Conservation (phyloP, 2,797 vertebrate genomes). For the Onychomys leucogaster region DNA sequence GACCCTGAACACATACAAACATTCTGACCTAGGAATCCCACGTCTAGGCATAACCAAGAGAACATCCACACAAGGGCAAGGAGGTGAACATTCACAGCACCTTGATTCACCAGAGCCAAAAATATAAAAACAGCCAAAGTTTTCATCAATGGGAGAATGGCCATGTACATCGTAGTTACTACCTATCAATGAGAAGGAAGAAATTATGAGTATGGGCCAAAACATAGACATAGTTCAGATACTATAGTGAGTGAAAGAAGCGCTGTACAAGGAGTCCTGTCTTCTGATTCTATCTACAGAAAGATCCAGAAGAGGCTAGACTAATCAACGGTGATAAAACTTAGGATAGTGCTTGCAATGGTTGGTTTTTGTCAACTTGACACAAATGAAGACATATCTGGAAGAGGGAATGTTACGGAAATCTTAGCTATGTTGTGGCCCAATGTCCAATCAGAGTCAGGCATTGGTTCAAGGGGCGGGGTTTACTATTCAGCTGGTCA, state of each 20-base stretch:
- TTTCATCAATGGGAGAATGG: neutral
- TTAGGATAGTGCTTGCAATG: neutral
- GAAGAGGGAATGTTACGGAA: neutral
- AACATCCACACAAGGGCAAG: neutral
- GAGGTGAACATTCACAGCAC: neutral
- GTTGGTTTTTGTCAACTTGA: neutral
- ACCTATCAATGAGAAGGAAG: neutral
- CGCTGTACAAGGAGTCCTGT: neutral
- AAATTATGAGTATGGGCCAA: neutral
- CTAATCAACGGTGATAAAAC: neutral
- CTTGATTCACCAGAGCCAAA: conserved; percentile 26
- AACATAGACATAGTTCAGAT: neutral
- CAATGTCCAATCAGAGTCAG: neutral
- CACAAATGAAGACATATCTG: neutral
- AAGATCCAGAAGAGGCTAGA: conserved; percentile 39
- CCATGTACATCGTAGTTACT: neutral
- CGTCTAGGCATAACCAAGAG: conserved; percentile 22
- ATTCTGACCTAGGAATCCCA: conserved; percentile 18
- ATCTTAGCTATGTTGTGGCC: neutral
- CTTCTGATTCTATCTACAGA: conserved; percentile 3
- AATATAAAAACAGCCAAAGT: conserved; percentile 1
- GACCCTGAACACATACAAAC: conserved; percentile 32
- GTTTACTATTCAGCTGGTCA: neutral
- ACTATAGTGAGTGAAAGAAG: neutral
- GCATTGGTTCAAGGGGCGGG: neutral